Percentiles rank a stretch among this genome's conserved stretches.
These are phyloP conservation scores for Drosophila aldrichi DNA, from an alignment of 2,888 invertebrate genomes.

Conservation along the genomic window DNA sequence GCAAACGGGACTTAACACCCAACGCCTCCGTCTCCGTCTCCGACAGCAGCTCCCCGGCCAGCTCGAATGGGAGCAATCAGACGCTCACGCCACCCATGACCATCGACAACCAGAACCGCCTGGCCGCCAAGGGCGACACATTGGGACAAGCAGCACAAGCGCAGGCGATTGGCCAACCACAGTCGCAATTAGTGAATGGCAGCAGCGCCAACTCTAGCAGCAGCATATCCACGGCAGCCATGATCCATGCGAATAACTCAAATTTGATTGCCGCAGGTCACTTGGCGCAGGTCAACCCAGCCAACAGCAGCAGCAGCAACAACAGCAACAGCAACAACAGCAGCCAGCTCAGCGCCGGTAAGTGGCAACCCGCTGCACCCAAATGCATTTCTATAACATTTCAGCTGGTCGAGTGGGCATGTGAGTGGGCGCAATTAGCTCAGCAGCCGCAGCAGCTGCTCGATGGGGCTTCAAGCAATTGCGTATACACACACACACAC, in stretches of 20 bases:
- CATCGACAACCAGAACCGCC: conserved; percentile 79
- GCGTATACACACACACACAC: neutral
- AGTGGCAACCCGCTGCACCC: conserved; percentile 34
- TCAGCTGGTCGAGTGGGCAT: conserved; percentile 19
- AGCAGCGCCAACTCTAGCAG: conserved; percentile 45
- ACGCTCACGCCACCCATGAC: conserved; percentile 83
- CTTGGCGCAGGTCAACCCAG: conserved; percentile 57
- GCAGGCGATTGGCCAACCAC: conserved; percentile 46
- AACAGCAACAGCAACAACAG: no score
- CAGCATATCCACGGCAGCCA: conserved; percentile 65
- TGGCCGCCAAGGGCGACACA: conserved; percentile 65
- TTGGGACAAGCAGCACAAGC: conserved; percentile 29
- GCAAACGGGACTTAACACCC: conserved; percentile 75
- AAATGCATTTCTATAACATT: conserved; percentile 23
- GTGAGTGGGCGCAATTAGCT: conserved; percentile 54
- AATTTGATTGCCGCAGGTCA: conserved; percentile 76
- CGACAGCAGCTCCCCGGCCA: conserved; percentile 79
- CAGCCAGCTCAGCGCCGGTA: conserved; percentile 69
- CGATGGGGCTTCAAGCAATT: conserved; percentile 21
- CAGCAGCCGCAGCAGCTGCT: conserved; percentile 9
- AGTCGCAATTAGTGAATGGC: conserved; percentile 68
- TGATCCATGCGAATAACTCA: conserved; percentile 77
- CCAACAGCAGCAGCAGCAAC: conserved; percentile 22
- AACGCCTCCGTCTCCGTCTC: conserved; percentile 44
- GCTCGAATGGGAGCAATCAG: conserved; percentile 84